A percentile compares a stretch with the other conserved stretches of the same genome.
These are phyloP conservation scores for Ichneumoninae sp. DNA, from an alignment of 2,888 invertebrate species.

Conservation along the genomic window DNA sequence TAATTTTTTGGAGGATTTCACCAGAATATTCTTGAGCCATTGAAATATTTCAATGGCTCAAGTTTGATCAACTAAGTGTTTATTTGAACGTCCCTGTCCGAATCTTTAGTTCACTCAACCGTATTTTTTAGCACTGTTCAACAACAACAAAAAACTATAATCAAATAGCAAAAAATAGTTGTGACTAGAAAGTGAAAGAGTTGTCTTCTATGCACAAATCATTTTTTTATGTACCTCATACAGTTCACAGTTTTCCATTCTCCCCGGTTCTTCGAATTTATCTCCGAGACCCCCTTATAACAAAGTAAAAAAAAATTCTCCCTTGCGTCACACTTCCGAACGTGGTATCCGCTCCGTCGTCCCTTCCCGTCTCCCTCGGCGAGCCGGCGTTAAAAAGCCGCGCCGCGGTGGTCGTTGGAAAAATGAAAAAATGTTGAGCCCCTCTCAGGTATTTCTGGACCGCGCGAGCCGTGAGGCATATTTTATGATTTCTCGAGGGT, in stretches of 20 bases:
- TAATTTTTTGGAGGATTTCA: too few relatives aligned
- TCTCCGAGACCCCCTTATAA: neutral
- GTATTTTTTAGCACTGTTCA: too few relatives aligned
- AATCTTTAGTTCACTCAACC: too few relatives aligned
- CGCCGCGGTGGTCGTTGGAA: slow-evolving; percentile 32
- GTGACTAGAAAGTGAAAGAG: too few relatives aligned
- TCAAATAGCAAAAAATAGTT: neutral
- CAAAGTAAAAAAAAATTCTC: slow-evolving; percentile 29
- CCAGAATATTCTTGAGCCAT: too few relatives aligned
- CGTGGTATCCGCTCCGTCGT: slow-evolving; percentile 22
- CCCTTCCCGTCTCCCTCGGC: neutral
- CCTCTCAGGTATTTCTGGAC: slow-evolving; percentile 22
- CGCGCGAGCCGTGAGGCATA: slow-evolving; percentile 34
- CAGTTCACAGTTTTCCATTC: slow-evolving; percentile 19
- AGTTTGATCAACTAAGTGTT: too few relatives aligned
- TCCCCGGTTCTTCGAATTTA: neutral
- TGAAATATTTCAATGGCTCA: too few relatives aligned
- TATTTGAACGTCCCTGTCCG: too few relatives aligned
- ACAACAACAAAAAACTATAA: neutral
- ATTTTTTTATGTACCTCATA: neutral
- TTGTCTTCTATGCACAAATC: too few relatives aligned
- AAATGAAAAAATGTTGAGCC: slow-evolving; percentile 43
- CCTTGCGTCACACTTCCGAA: slow-evolving; percentile 19
- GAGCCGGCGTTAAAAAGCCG: neutral
- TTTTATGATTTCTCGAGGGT: slow-evolving; percentile 63